Base-by-base conservation (phyloP, 2,113 vertebrate species). In the Rhynchopsitta pachyrhyncha region DNA sequence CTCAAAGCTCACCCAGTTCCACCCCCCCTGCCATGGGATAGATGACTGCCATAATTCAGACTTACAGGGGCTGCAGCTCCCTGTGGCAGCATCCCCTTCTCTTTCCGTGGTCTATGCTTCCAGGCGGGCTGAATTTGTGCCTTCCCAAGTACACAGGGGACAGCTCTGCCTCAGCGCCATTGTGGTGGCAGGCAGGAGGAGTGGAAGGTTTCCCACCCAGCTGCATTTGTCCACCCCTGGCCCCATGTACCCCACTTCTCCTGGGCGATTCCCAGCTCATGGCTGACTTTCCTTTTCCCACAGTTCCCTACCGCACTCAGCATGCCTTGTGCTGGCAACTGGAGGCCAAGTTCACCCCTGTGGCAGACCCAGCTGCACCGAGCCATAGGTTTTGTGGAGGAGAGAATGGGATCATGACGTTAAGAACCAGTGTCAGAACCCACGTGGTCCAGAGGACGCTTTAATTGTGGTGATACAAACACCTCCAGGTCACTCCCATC, bases 251-350 rank as follows among this genome's bases (percentile, higher is more conserved):
- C 13, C 17, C 2, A 1, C 35, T 46, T 41, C 74, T 52, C 12
- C 24, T 0, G 0, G n/a, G 15, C 0, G 3, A 31, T 64, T 35
- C 57, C 57, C 11, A 16, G 52, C 1, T 3, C 24, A 3, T 0
- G 0, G 60, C 28, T 1, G 1, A n/a, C 23, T 49, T 15, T 41
- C 42, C 47, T 57, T 39, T 16, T 33, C 49, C 33, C 0, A 0
- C 25, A 15, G 18, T 7, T 35, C 19, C 35, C 55, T 13, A 3
- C 4, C 0, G 1, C 2, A 11, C 67, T 60, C 73, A 14, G 63
- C 9, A 3, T 9, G 6, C 17, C 46, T 24, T 23, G n/a, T 24
- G n/a, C 57, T 9, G 66, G 62, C 53, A 53, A 20, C 15, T n/a
- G 57, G 33, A 59, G 9, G 46, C 57, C 3, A 2, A 17, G 42